These are phyloP conservation scores for Sycobia sp. DNA, from an alignment of 1,140 invertebrate genomes.

Conservation along the genomic window DNA sequence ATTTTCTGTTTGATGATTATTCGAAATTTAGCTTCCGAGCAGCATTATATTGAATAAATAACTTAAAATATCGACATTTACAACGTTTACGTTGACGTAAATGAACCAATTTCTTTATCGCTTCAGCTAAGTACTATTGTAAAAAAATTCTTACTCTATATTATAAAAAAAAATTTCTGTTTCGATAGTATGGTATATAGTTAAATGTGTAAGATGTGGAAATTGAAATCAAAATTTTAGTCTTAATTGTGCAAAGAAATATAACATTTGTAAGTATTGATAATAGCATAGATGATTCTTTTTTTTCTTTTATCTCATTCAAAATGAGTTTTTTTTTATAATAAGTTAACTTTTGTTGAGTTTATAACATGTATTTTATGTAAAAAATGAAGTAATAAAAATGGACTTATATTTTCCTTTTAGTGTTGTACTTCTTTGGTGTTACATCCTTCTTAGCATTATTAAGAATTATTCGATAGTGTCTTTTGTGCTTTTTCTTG, in stretches of 20 bases:
- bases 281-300: conserved; percentile 7
- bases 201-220: no score
- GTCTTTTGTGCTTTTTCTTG: conserved; percentile 60
- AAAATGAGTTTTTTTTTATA: conserved; percentile 2
- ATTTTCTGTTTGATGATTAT: no score
- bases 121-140: no score
- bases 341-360: conserved; percentile 23
- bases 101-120: no score
- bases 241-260: background rate
- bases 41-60: no score
- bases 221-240: conserved; percentile 8
- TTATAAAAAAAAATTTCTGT: no score
- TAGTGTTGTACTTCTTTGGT: conserved; percentile 27
- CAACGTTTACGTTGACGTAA: no score
- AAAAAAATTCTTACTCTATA: no score
- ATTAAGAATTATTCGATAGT: conserved; percentile 25
- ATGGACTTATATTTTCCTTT: conserved; percentile 29
- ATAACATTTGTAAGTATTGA: conserved; percentile 3
- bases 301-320: conserved; percentile 6
- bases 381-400: conserved; percentile 26
- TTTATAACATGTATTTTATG: conserved; percentile 34
- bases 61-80: no score
- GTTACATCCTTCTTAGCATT: background rate
- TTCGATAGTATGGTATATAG: no score
- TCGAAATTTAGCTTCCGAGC: no score